Percentiles rank a stretch among this genome's conserved stretches.
Evolutionary conservation across 2,797 vertebrate genomes (phyloP).

Genomic region (Coregonus ussuriensis): DNA sequence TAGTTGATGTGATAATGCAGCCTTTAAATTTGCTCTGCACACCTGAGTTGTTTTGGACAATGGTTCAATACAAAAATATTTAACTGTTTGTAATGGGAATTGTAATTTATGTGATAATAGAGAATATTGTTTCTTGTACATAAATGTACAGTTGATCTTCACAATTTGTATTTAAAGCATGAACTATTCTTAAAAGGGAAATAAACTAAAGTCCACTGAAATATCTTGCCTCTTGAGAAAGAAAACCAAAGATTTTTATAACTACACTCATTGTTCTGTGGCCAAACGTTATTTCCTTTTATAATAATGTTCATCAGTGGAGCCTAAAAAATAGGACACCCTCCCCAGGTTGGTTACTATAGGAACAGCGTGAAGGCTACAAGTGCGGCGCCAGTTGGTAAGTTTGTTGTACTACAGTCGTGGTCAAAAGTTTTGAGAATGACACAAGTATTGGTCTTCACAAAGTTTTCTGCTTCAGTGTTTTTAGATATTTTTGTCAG

Average conservation of each 20-base stretch:
- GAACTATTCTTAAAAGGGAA: constrained; percentile 70
- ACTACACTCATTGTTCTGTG: not conserved
- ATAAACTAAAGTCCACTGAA: constrained; percentile 66
- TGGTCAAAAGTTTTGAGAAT: too few species aligned
- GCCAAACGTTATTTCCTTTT: not conserved
- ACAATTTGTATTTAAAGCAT: constrained; percentile 78
- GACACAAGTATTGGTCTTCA: too few species aligned
- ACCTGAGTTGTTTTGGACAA: not conserved
- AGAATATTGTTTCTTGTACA: constrained; percentile 74
- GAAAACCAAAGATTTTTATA: not conserved
- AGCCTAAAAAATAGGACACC: too few species aligned
- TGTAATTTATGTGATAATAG: constrained; percentile 47
- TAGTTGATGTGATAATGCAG: constrained; percentile 45
- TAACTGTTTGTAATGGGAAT: constrained; percentile 36
- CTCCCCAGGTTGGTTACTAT: too few species aligned
- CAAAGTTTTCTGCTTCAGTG: too few species aligned
- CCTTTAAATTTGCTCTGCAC: constrained; percentile 41
- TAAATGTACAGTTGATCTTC: constrained; percentile 79
- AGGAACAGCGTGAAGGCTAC: too few species aligned
- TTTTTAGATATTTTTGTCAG: too few species aligned
- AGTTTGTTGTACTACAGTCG: too few species aligned
- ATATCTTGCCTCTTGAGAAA: not conserved
- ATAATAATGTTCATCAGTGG: not conserved
- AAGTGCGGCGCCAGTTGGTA: too few species aligned
- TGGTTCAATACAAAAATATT: not conserved